These are phyloP conservation scores for Drosophila hawaiiensis DNA, from an alignment of 2,888 invertebrate species.

Conservation along the genomic window DNA sequence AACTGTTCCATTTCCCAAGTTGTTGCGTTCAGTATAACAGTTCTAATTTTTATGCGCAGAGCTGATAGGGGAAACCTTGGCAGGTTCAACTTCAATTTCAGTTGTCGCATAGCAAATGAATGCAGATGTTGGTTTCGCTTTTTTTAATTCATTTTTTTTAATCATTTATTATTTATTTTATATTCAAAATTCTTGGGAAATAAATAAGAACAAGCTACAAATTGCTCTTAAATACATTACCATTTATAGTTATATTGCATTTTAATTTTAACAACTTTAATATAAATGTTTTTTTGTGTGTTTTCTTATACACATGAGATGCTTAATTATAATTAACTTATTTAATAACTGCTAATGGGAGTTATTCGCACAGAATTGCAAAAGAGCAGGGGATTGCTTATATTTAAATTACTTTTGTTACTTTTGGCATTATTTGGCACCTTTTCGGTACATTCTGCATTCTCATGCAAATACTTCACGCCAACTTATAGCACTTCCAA, in stretches of 20 bases:
- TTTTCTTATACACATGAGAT: background rate
- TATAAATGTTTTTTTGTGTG: background rate
- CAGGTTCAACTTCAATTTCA: constrained; percentile 5
- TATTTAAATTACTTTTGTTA: constrained; percentile 25
- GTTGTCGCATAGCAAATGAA: constrained; percentile 25
- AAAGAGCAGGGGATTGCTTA: constrained; percentile 16
- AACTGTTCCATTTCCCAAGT: constrained; percentile 47
- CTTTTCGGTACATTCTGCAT: constrained; percentile 58
- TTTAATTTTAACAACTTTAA: background rate
- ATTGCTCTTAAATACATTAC: background rate
- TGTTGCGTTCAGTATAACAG: constrained; percentile 33
- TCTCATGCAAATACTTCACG: constrained; percentile 77
- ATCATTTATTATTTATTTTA: background rate
- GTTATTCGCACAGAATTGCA: constrained; percentile 13
- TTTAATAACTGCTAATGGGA: constrained; percentile 11
- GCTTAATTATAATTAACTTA: background rate
- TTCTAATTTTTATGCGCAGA: constrained; percentile 48
- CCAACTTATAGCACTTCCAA: constrained; percentile 63
- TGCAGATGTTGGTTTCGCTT: constrained; percentile 1
- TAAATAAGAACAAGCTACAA: background rate
- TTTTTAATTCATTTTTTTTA: background rate
- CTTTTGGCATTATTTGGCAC: constrained; percentile 30
- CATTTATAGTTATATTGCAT: background rate
- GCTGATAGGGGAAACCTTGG: background rate
- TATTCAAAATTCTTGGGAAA: background rate